Conservation (phyloP, 2,888 invertebrate species). For the Chrysotoxum bicinctum region DNA sequence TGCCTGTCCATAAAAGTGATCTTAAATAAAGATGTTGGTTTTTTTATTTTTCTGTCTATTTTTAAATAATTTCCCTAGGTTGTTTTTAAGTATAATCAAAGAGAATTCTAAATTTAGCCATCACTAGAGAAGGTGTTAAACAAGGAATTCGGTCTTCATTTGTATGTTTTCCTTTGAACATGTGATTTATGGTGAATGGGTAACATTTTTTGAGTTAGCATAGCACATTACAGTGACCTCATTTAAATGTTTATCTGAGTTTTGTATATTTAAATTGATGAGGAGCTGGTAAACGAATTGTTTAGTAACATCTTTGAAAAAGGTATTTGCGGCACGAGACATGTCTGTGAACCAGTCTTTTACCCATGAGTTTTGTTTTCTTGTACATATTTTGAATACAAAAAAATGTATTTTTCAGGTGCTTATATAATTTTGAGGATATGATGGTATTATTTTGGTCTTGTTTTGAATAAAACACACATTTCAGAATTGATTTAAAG, state of each 20-base stretch:
- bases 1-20: background rate
- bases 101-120: slow-evolving; percentile 26
- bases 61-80: background rate
- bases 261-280: background rate
- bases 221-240: slow-evolving; percentile 39
- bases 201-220: slow-evolving; percentile 43
- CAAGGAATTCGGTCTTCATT: slow-evolving; percentile 11
- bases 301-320: background rate
- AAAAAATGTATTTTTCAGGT: no score
- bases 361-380: background rate
- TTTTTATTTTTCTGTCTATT: slow-evolving; percentile 9
- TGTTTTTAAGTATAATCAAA: slow-evolving; percentile 8
- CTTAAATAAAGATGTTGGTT: background rate
- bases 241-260: slow-evolving; percentile 31
- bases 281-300: slow-evolving; percentile 3
- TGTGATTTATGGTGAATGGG: slow-evolving; percentile 35
- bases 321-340: background rate
- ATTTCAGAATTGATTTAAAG: no score
- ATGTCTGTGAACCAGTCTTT: background rate
- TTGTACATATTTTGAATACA: background rate
- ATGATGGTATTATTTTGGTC: no score
- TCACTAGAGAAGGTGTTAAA: slow-evolving; percentile 24
- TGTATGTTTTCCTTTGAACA: slow-evolving; percentile 24
- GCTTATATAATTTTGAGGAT: no score
- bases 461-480: no score